Percentiles rank a stretch among this genome's conserved stretches.
Conservation (phyloP, 2,113 vertebrate species). For the Aspidoscelis tigris region DNA sequence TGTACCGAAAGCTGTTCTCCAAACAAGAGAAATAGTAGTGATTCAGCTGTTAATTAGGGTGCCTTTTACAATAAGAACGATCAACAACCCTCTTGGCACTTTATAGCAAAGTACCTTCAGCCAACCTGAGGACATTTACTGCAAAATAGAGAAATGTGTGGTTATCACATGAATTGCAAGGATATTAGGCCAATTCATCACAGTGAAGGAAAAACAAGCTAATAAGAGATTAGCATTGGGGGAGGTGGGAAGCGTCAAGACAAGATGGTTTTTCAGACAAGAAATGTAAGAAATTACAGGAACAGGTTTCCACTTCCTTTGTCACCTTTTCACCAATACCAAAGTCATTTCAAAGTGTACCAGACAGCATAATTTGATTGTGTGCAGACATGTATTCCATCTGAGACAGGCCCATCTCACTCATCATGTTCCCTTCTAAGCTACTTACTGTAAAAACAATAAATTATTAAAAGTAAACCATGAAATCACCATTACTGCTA, state of each 20-base stretch:
- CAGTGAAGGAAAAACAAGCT: slow-evolving; percentile 44
- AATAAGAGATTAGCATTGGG: slow-evolving; percentile 50
- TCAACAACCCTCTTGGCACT: not conserved
- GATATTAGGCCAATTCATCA: slow-evolving; percentile 58
- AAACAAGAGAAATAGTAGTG: slow-evolving; percentile 57
- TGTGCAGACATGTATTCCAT: slow-evolving; percentile 15
- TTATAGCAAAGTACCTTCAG: slow-evolving; percentile 40
- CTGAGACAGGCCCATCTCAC: slow-evolving; percentile 21
- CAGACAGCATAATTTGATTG: slow-evolving; percentile 4
- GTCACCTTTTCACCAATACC: slow-evolving; percentile 37
- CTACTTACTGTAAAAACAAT: slow-evolving; percentile 36
- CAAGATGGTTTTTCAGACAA: slow-evolving; percentile 58
- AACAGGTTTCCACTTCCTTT: slow-evolving; percentile 54
- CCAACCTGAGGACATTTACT: slow-evolving; percentile 24
- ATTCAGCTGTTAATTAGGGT: slow-evolving; percentile 41
- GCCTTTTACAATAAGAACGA: slow-evolving; percentile 36
- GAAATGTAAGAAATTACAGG: slow-evolving; percentile 45
- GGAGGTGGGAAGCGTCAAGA: slow-evolving; percentile 25
- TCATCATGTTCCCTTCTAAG: slow-evolving; percentile 14
- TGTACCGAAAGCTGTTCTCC: slow-evolving; percentile 34
- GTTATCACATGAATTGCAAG: slow-evolving; percentile 43
- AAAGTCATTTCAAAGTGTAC: slow-evolving; percentile 45
- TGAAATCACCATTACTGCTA: not conserved
- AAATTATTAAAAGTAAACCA: slow-evolving; percentile 23
- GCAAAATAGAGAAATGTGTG: slow-evolving; percentile 37